Percentiles rank a stretch among this genome's conserved stretches.
Conservation (phyloP, 2,113 vertebrate genomes). For the Pelmatolapia mariae region DNA sequence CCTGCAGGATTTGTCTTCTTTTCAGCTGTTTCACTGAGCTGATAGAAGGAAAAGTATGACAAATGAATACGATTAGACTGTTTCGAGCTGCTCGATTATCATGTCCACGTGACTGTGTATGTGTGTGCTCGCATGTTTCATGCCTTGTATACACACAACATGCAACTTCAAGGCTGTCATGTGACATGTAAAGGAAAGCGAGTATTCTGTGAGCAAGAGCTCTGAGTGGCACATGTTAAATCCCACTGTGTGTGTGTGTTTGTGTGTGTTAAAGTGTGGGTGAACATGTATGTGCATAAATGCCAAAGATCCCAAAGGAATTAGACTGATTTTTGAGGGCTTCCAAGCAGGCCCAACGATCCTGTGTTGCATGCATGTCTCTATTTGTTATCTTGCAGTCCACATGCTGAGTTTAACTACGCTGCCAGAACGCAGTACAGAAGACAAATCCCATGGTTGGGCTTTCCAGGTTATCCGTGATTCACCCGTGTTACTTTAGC, state of each 20-base stretch:
- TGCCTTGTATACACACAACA: background rate
- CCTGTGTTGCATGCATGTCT: conserved; percentile 9
- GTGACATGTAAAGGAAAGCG: conserved; percentile 22
- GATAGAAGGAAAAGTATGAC: conserved; percentile 15
- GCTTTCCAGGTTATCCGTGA: conserved; percentile 37
- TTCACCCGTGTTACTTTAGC: conserved; percentile 1
- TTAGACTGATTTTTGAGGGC: conserved; percentile 34
- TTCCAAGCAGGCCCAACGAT: conserved; percentile 31
- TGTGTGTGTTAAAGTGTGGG: background rate
- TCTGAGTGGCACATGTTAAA: conserved; percentile 38
- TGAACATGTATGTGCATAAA: conserved; percentile 18
- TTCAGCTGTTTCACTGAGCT: conserved; percentile 19
- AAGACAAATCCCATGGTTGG: conserved; percentile 29
- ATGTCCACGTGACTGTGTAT: background rate
- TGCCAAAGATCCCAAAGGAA: conserved; percentile 49
- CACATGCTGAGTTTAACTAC: conserved; percentile 42
- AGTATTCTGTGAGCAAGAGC: conserved; percentile 32
- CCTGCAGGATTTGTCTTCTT: conserved; percentile 26
- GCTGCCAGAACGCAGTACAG: conserved; percentile 19
- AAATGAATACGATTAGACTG: conserved; percentile 21
- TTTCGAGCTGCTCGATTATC: conserved; percentile 4
- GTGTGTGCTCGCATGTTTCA: background rate
- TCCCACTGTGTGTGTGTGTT: background rate
- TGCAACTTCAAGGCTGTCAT: background rate
- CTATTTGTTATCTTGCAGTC: conserved; percentile 47